A percentile compares a stretch with the other conserved stretches of the same genome.
Conservation (phyloP, 2,113 vertebrate genomes). For the Pagrus major region DNA sequence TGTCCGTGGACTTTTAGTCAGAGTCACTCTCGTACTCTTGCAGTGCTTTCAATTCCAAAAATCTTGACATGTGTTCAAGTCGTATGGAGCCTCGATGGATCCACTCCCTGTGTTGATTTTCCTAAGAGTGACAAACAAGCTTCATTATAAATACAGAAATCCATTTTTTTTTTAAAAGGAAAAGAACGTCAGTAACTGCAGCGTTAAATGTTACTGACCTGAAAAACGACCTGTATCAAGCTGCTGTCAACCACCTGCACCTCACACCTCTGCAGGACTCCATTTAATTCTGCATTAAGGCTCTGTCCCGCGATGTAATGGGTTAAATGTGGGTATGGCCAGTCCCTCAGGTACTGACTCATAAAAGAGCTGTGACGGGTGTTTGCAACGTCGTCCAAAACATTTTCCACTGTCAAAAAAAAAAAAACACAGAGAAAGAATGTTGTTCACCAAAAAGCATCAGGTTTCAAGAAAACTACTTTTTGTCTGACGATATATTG, state of each 20-base stretch:
- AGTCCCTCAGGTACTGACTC: conserved; percentile 89
- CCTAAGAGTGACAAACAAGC: conserved; percentile 68
- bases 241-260: conserved; percentile 92
- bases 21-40: conserved; percentile 1
- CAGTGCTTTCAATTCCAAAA: conserved; percentile 32
- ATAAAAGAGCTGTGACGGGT: conserved; percentile 88
- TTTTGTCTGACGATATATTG: no score
- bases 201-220: conserved; percentile 48
- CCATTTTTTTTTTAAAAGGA: no score
- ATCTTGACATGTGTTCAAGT: conserved; percentile 89
- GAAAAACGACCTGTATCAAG: conserved; percentile 90
- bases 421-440: neutral
- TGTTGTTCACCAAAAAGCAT: no score
- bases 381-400: conserved; percentile 90
- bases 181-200: neutral
- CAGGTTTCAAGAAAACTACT: no score
- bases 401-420: conserved; percentile 83
- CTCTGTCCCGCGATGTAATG: conserved; percentile 88
- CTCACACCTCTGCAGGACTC: conserved; percentile 88
- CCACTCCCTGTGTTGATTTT: conserved; percentile 92
- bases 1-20: neutral
- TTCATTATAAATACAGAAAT: neutral
- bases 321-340: conserved; percentile 91
- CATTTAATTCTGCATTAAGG: conserved; percentile 89
- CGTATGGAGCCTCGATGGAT: conserved; percentile 92